Percentiles rank a stretch among this genome's conserved stretches.
Evolutionary conservation across 2,888 invertebrate species (phyloP).

Genomic region (Nemotelus nigrinus): DNA sequence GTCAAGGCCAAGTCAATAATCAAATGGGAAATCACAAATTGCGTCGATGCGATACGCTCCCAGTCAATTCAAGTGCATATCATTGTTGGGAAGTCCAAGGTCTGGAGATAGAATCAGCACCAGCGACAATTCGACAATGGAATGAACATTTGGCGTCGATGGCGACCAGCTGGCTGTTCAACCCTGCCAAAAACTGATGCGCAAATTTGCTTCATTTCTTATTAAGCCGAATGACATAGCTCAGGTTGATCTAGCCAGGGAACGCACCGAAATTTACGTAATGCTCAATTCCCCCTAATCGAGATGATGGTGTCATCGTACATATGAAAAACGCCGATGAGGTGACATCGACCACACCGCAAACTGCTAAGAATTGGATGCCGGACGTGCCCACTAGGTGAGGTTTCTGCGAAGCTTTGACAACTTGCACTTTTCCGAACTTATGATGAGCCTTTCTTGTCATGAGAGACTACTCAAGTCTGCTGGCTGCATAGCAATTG

Average conservation of each 20-base stretch:
- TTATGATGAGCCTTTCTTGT: constrained; percentile 4
- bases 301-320: constrained; percentile 31
- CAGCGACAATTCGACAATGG: neutral
- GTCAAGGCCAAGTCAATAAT: constrained; percentile 24
- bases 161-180: neutral
- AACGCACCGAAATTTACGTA: neutral
- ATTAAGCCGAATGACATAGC: constrained; percentile 1
- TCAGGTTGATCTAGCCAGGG: neutral
- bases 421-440: too few relatives aligned
- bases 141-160: neutral
- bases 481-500: too few relatives aligned
- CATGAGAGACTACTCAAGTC: too few relatives aligned
- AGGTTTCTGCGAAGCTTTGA: too few relatives aligned
- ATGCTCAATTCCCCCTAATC: constrained; percentile 6
- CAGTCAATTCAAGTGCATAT: neutral
- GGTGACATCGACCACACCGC: constrained; percentile 6
- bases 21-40: neutral
- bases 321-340: constrained; percentile 16
- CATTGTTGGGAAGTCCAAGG: too few relatives aligned
- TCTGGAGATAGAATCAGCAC: too few relatives aligned
- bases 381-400: too few relatives aligned
- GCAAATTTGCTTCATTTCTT: neutral
- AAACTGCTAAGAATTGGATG: constrained; percentile 6
- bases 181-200: neutral
- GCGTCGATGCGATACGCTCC: neutral